Conservation (phyloP, 2,797 vertebrate species). For the Holocentrus rufus region DNA sequence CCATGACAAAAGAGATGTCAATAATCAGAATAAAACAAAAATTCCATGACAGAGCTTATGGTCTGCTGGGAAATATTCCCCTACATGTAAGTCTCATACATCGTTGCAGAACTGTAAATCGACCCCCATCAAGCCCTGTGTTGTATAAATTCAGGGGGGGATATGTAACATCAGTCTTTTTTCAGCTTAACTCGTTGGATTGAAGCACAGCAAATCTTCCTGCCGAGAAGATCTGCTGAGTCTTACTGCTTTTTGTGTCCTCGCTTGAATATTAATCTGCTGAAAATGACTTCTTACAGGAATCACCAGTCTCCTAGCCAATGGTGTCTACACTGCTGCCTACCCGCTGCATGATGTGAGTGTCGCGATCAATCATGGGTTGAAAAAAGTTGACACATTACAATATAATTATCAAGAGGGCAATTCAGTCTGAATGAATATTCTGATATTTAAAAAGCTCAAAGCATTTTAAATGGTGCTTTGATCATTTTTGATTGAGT, state of each 20-base stretch:
- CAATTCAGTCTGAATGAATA: not conserved
- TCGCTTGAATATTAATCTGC: constrained; percentile 19
- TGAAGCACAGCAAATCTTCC: no score
- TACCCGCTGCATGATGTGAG: constrained; percentile 97
- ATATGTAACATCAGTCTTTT: not conserved
- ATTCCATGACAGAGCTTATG: no score
- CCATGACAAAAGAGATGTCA: not conserved
- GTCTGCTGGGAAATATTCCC: no score
- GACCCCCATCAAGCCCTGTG: no score
- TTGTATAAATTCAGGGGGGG: not conserved
- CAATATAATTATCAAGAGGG: not conserved
- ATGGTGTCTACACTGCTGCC: constrained; percentile 88
- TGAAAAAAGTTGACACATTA: not conserved
- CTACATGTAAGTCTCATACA: no score
- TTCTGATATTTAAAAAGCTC: not conserved
- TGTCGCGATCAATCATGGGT: constrained; percentile 43
- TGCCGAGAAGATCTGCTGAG: no score
- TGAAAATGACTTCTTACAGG: constrained; percentile 79
- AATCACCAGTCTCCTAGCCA: constrained; percentile 93
- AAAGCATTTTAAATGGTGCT: not conserved
- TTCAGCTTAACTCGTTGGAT: not conserved
- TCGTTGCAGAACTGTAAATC: no score
- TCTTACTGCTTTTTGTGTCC: not conserved
- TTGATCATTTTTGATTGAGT: no score
- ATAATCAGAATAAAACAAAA: not conserved